phyloP scores from a whole-genome alignment of 2,888 invertebrate genomes.

The Scaptomyza polygonia region DNA sequence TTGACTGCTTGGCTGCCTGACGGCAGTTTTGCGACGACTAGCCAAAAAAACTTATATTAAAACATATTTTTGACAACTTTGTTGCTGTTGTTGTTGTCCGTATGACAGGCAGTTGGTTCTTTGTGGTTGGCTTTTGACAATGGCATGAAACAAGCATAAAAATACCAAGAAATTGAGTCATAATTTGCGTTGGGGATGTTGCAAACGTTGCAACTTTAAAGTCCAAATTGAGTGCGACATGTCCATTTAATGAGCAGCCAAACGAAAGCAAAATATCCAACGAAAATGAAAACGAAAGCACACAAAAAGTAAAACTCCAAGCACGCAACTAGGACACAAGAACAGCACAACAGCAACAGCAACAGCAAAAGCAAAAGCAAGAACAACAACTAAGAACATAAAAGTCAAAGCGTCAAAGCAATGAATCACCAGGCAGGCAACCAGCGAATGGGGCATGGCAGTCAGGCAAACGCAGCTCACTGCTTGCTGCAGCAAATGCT shows the following conservation, averaged over 20 bases:
- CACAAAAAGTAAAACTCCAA: slow-evolving; percentile 32
- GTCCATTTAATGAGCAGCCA: slow-evolving; percentile 47
- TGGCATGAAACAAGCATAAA: slow-evolving; percentile 69
- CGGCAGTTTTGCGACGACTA: slow-evolving; percentile 27
- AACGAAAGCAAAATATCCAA: slow-evolving; percentile 24
- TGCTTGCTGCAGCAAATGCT: slow-evolving; percentile 1
- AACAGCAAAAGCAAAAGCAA: slow-evolving; percentile 5
- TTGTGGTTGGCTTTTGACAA: slow-evolving; percentile 34
- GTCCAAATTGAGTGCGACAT: slow-evolving; percentile 55
- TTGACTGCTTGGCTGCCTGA: slow-evolving; percentile 15
- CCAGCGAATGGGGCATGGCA: slow-evolving; percentile 1
- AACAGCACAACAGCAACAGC: neutral
- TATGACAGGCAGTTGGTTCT: slow-evolving; percentile 26
- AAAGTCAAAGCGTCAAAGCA: slow-evolving; percentile 79
- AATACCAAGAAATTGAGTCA: slow-evolving; percentile 76
- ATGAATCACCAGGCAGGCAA: slow-evolving; percentile 69
- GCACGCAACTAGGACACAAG: slow-evolving; percentile 61
- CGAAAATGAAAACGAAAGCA: slow-evolving; percentile 66
- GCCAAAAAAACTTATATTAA: slow-evolving; percentile 71
- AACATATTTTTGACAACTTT: slow-evolving; percentile 76
- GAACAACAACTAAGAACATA: slow-evolving; percentile 60
- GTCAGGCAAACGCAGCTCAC: slow-evolving; percentile 7
- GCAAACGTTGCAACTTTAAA: slow-evolving; percentile 54
- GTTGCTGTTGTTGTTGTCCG: slow-evolving; percentile 53
- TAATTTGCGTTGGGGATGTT: slow-evolving; percentile 54